These are phyloP conservation scores for Telmatochromis sp. DNA, from an alignment of 2,113 vertebrate genomes.

Conservation along the genomic window DNA sequence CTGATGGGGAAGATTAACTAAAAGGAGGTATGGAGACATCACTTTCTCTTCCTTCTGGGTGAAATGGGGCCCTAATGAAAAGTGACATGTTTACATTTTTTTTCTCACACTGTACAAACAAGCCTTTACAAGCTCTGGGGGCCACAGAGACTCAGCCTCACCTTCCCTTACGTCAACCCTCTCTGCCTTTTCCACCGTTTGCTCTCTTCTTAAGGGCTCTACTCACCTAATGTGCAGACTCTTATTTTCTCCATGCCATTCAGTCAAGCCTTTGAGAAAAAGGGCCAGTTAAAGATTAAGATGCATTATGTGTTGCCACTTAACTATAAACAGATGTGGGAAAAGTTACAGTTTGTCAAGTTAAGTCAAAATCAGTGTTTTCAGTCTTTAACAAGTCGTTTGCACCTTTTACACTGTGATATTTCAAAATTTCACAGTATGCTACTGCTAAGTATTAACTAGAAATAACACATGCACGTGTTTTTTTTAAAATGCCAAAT, in stretches of 20 bases:
- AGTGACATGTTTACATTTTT: constrained; percentile 63
- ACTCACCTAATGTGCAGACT: not conserved
- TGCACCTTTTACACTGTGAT: not conserved
- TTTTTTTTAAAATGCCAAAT: not conserved
- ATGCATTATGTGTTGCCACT: not conserved
- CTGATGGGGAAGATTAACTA: constrained; percentile 20
- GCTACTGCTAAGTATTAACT: not conserved
- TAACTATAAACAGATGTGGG: not conserved
- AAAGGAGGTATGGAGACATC: constrained; percentile 22
- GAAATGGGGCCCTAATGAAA: constrained; percentile 42
- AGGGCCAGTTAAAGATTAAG: not conserved
- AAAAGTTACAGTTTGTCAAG: not conserved
- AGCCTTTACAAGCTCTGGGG: constrained; percentile 24
- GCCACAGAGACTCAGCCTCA: constrained; percentile 1
- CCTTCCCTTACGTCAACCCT: not conserved
- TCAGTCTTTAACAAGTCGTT: not conserved
- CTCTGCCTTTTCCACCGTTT: not conserved
- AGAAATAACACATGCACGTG: accelerated
- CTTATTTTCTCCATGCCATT: not conserved
- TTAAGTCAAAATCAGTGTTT: not conserved
- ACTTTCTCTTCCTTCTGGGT: constrained; percentile 19
- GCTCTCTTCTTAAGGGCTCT: not conserved
- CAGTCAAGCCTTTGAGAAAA: not conserved
- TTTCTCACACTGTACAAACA: constrained; percentile 54
- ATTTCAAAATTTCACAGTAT: not conserved